Percentiles rank a stretch among this genome's conserved stretches.
phyloP scores from a whole-genome alignment of 2,113 vertebrate species.

The Salvator merianae region DNA sequence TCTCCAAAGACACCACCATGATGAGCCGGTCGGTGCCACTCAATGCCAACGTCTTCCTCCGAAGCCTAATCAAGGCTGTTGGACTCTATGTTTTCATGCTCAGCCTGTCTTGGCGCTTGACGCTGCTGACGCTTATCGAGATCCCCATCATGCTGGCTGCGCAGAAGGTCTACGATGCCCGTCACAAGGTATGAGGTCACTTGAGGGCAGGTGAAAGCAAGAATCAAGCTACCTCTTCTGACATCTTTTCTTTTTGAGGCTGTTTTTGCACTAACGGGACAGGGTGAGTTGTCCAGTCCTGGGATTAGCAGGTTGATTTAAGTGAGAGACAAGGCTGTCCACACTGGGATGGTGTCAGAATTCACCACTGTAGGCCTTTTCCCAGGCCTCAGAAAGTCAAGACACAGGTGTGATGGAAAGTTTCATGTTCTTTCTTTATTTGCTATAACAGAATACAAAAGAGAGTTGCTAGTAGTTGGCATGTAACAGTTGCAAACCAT shows the following conservation, averaged over 20 bases:
- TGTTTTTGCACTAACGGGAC: too few species aligned
- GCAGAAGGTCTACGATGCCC: constrained; percentile 75
- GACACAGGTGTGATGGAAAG: too few species aligned
- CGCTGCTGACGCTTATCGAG: constrained; percentile 78
- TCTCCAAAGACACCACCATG: constrained; percentile 77
- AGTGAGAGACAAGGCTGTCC: too few species aligned
- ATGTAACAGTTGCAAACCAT: too few species aligned
- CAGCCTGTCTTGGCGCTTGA: constrained; percentile 80
- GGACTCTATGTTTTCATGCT: constrained; percentile 82
- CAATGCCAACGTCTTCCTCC: constrained; percentile 83
- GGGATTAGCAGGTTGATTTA: too few species aligned
- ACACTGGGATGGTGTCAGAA: too few species aligned
- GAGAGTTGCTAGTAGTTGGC: too few species aligned
- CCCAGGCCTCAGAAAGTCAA: too few species aligned
- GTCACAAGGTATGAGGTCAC: constrained; percentile 71
- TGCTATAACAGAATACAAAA: too few species aligned
- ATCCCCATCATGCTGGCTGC: constrained; percentile 68
- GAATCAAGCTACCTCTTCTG: background rate
- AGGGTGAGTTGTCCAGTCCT: too few species aligned
- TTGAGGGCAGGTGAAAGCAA: background rate
- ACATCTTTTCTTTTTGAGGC: background rate
- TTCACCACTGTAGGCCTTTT: too few species aligned
- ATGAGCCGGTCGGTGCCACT: constrained; percentile 77
- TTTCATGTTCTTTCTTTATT: too few species aligned
- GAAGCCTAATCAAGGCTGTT: constrained; percentile 76